Conservation (phyloP, 2,113 vertebrate species). For the Mastomys coucha region DNA sequence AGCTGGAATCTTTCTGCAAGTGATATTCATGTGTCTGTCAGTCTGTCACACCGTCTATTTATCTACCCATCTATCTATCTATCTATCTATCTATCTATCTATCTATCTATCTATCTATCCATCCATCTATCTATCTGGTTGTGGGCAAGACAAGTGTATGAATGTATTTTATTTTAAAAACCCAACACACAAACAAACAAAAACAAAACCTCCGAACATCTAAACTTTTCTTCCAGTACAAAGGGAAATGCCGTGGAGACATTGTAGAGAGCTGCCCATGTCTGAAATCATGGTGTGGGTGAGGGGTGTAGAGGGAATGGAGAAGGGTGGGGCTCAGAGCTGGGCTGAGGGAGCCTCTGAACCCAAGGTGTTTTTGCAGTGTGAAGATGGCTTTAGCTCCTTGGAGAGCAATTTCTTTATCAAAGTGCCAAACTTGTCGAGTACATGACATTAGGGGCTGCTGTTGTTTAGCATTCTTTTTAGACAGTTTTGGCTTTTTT, state of each 20-base stretch:
- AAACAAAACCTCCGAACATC: neutral
- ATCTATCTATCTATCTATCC: too few species aligned
- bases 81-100: too few species aligned
- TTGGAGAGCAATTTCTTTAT: conserved; percentile 55
- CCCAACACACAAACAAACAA: neutral
- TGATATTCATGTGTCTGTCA: conserved; percentile 42
- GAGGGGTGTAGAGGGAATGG: neutral
- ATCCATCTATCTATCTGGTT: conserved; percentile 27
- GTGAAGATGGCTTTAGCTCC: neutral
- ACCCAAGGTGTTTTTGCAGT: neutral
- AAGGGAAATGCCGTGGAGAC: conserved; percentile 49
- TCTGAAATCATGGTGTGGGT: neutral
- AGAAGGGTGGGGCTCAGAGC: neutral
- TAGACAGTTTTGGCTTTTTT: conserved; percentile 30
- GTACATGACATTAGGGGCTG: neutral
- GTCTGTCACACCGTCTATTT: neutral
- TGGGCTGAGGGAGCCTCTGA: neutral
- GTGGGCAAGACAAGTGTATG: conserved; percentile 72
- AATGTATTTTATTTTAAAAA: conserved; percentile 6
- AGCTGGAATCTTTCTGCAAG: conserved; percentile 74
- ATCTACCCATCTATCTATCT: too few species aligned
- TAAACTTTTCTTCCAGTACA: conserved; percentile 39
- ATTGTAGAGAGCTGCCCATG: conserved; percentile 39
- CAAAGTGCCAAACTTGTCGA: conserved; percentile 35
- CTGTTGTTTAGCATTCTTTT: conserved; percentile 48